These are phyloP conservation scores for Marmota monax DNA, from an alignment of 2,113 vertebrate species.

Conservation along the genomic window DNA sequence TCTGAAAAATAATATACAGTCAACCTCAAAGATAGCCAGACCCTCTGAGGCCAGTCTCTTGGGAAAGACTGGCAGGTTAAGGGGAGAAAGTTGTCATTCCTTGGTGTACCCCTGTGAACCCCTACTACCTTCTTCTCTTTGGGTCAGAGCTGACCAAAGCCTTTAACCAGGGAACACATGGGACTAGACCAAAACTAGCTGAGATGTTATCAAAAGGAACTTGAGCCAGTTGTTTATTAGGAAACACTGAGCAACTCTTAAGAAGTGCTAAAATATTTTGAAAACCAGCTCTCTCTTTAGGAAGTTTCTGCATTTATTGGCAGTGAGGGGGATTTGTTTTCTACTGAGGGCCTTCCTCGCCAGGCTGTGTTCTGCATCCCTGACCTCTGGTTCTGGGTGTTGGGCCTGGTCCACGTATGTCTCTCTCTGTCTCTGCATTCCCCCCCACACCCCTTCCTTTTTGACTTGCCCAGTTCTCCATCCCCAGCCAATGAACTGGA, in stretches of 20 bases:
- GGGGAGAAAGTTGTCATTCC: background rate
- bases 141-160: background rate
- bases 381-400: background rate
- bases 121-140: background rate
- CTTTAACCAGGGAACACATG: background rate
- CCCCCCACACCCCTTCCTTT: no score
- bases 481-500: fast-evolving
- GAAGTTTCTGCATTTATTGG: background rate
- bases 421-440: no score
- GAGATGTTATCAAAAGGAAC: constrained; percentile 13
- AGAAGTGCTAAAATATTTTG: background rate
- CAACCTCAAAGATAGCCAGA: background rate
- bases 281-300: background rate
- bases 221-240: background rate
- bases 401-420: background rate
- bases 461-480: background rate
- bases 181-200: background rate
- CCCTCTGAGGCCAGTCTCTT: background rate
- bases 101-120: fast-evolving
- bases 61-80: background rate
- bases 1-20: background rate
- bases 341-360: background rate
- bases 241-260: background rate
- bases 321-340: background rate
- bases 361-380: background rate